Evolutionary conservation across 2,888 invertebrate genomes (phyloP).

Genomic region (Andrena bucephala): DNA sequence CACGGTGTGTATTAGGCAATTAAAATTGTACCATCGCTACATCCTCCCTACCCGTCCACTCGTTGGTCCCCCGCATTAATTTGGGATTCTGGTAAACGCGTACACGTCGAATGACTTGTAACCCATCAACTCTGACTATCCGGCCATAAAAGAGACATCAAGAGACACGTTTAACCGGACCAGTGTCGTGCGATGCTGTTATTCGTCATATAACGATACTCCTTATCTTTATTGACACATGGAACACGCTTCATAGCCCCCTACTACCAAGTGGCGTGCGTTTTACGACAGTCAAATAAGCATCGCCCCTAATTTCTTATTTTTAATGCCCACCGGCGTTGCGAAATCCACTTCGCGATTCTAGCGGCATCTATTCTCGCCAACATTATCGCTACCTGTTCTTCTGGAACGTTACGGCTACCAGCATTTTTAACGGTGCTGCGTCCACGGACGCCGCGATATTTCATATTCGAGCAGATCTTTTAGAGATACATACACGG

Average conservation of each 20-base stretch:
- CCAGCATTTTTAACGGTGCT: slow-evolving; percentile 36
- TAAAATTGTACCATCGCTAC: not conserved
- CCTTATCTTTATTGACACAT: slow-evolving; percentile 50
- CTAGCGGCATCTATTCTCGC: not conserved
- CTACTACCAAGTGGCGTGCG: slow-evolving; percentile 30
- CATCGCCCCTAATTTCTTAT: slow-evolving; percentile 14
- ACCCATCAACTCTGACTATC: not conserved
- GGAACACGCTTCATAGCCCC: slow-evolving; percentile 28
- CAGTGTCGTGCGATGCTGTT: slow-evolving; percentile 18
- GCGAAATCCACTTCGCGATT: slow-evolving; percentile 9
- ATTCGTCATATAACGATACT: slow-evolving; percentile 25
- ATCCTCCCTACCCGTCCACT: not conserved
- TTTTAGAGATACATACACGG: slow-evolving; percentile 34
- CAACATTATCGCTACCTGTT: slow-evolving; percentile 33
- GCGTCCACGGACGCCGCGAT: slow-evolving; percentile 13
- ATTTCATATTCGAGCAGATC: slow-evolving; percentile 58
- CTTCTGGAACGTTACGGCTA: slow-evolving; percentile 29
- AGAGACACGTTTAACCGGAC: slow-evolving; percentile 12
- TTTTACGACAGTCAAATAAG: slow-evolving; percentile 43
- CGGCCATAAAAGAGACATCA: slow-evolving; percentile 9
- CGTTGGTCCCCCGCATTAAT: not conserved
- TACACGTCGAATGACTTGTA: slow-evolving; percentile 11
- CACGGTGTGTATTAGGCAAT: not conserved
- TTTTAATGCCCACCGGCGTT: not conserved
- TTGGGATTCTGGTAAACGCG: not conserved